Percentiles rank a stretch among this genome's conserved stretches.
Evolutionary conservation across 2,888 invertebrate genomes (phyloP).

Genomic region (Epicampocera succincta): DNA sequence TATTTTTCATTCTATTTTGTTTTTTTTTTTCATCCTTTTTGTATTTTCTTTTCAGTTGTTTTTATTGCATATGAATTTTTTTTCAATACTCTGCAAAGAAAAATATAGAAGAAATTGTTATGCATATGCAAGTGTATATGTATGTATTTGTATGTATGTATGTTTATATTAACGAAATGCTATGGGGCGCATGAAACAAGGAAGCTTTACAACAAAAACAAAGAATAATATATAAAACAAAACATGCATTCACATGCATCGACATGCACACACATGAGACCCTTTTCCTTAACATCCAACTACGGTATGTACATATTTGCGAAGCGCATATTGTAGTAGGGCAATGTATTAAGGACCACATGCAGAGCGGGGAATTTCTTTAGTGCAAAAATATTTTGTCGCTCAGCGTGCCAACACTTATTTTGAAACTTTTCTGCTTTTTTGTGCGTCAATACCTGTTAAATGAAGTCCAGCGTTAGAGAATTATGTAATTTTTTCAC

Average conservation of each 20-base stretch:
- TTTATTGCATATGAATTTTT: conserved; percentile 39
- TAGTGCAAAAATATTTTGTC: no score
- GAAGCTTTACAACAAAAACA: conserved; percentile 34
- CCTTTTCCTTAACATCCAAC: background rate
- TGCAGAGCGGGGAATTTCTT: no score
- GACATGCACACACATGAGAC: background rate
- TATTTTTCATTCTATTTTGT: conserved; percentile 22
- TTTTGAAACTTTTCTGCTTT: no score
- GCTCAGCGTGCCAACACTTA: no score
- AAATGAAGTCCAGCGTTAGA: no score
- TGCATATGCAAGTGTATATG: background rate
- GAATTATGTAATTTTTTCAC: no score
- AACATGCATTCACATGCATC: conserved; percentile 6
- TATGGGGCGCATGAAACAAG: conserved; percentile 44
- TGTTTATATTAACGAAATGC: conserved; percentile 27
- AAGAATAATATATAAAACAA: background rate
- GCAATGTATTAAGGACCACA: background rate
- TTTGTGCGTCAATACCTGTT: no score
- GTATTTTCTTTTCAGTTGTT: conserved; percentile 28
- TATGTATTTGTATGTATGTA: background rate
- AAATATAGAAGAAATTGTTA: conserved; percentile 27
- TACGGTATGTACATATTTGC: background rate
- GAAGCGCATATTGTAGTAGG: background rate
- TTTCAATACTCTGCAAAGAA: conserved; percentile 12
- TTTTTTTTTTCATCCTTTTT: background rate